phyloP scores from a whole-genome alignment of 2,888 invertebrate genomes.

The Stenotaenia linearis region DNA sequence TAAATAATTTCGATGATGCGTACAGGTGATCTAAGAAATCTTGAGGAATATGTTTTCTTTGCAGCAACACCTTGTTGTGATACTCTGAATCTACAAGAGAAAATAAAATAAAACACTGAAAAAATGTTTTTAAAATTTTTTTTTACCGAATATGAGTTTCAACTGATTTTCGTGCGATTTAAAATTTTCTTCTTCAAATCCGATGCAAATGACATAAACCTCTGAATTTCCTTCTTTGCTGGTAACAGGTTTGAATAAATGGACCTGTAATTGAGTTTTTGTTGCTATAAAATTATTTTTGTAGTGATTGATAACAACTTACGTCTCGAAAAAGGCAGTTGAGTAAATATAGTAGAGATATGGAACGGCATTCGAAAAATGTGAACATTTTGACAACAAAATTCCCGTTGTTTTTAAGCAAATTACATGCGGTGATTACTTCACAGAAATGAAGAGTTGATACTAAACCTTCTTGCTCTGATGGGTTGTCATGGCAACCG shows the following conservation, averaged over 20 bases:
- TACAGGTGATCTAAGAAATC: neutral
- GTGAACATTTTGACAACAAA: conserved; percentile 88
- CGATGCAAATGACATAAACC: conserved; percentile 65
- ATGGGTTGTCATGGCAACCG: conserved; percentile 77
- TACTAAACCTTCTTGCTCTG: conserved; percentile 76
- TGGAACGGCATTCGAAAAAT: conserved; percentile 73
- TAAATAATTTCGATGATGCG: neutral
- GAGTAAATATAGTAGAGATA: conserved; percentile 72
- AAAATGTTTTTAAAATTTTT: neutral
- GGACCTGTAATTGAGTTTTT: conserved; percentile 52
- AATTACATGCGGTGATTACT: conserved; percentile 65
- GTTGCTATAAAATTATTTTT: neutral
- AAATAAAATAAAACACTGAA: neutral
- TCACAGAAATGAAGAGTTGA: conserved; percentile 77
- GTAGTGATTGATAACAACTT: too few species aligned
- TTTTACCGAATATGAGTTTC: neutral
- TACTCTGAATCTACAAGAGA: neutral
- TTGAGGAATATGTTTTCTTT: neutral
- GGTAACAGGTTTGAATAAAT: conserved; percentile 78
- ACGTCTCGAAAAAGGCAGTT: conserved; percentile 62
- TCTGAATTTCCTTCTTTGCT: conserved; percentile 96
- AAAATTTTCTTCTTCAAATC: conserved; percentile 34
- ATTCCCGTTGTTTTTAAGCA: conserved; percentile 65
- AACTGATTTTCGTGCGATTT: neutral
- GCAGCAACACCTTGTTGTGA: neutral